These are phyloP conservation scores for Epinotia bilunana DNA, from an alignment of 2,888 invertebrate genomes.

Conservation along the genomic window DNA sequence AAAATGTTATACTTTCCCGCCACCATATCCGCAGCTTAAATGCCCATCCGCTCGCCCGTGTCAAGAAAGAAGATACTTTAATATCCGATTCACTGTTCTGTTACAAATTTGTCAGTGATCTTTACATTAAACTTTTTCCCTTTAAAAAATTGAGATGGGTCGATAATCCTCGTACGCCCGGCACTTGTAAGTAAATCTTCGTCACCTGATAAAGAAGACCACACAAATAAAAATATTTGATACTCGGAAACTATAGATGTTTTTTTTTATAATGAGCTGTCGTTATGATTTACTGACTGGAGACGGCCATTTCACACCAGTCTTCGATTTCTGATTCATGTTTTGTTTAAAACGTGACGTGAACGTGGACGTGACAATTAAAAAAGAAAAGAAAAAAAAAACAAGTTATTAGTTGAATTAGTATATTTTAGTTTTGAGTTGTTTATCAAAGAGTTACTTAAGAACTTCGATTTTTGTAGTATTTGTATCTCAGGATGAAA, in stretches of 20 bases:
- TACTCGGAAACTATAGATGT: slow-evolving; percentile 47
- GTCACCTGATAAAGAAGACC: slow-evolving; percentile 72
- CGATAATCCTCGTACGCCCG: slow-evolving; percentile 76
- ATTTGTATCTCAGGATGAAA: too few relatives aligned
- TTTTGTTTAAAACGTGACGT: background rate
- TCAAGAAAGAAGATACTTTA: slow-evolving; percentile 83
- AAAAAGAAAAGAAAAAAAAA: too few relatives aligned
- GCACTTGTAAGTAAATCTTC: slow-evolving; percentile 76
- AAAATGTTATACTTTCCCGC: slow-evolving; percentile 46
- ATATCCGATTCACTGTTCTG: slow-evolving; percentile 84
- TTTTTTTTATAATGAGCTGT: slow-evolving; percentile 35
- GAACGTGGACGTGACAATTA: too few relatives aligned
- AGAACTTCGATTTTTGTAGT: too few relatives aligned
- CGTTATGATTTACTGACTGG: slow-evolving; percentile 34
- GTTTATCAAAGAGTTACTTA: too few relatives aligned
- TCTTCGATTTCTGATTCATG: slow-evolving; percentile 18
- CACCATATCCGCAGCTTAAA: slow-evolving; percentile 64
- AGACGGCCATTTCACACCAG: slow-evolving; percentile 34
- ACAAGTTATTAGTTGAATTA: too few relatives aligned
- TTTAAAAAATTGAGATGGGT: slow-evolving; percentile 79
- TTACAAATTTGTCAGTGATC: slow-evolving; percentile 85
- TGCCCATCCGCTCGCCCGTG: slow-evolving; percentile 78
- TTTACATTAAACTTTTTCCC: slow-evolving; percentile 82
- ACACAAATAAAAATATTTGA: slow-evolving; percentile 75
- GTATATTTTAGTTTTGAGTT: too few relatives aligned